Evolutionary conservation across 2,113 vertebrate genomes (phyloP).

Genomic region (Cheirogaleus medius): DNA sequence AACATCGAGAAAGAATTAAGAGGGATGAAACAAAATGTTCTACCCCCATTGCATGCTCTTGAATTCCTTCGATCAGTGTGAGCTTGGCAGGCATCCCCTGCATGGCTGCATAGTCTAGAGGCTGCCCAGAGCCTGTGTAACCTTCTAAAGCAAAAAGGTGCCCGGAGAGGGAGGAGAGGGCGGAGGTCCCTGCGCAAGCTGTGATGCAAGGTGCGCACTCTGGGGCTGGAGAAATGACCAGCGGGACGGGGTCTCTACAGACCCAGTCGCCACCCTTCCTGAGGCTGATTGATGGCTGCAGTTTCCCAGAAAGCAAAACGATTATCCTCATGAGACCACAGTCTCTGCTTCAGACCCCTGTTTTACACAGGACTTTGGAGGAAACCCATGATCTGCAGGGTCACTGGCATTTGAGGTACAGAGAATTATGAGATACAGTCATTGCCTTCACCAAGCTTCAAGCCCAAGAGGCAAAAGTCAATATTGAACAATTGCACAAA

Average conservation of each 20-base stretch:
- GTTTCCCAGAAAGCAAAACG: background rate
- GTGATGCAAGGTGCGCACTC: rapidly evolving
- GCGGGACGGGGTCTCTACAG: too few relatives aligned
- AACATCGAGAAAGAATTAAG: background rate
- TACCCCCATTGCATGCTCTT: background rate
- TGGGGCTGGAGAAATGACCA: background rate
- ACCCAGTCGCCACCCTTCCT: background rate
- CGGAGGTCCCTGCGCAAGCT: rapidly evolving
- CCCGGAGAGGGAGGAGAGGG: background rate
- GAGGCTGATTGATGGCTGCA: too few relatives aligned
- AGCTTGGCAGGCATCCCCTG: background rate
- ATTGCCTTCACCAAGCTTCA: background rate
- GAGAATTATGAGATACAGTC: background rate
- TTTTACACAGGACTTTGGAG: background rate
- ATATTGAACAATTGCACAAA: background rate
- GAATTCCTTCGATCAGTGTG: background rate
- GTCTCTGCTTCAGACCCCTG: background rate
- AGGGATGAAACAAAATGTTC: background rate
- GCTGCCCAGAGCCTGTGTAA: background rate
- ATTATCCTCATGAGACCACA: background rate
- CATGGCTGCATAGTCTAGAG: too few relatives aligned
- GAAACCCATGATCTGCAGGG: background rate
- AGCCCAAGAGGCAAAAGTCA: rapidly evolving
- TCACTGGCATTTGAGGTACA: background rate
- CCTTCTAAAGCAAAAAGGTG: background rate